A percentile compares a stretch with the other conserved stretches of the same genome.
Evolutionary conservation across 2,888 invertebrate species (phyloP).

Genomic region (Byasa hedistus): DNA sequence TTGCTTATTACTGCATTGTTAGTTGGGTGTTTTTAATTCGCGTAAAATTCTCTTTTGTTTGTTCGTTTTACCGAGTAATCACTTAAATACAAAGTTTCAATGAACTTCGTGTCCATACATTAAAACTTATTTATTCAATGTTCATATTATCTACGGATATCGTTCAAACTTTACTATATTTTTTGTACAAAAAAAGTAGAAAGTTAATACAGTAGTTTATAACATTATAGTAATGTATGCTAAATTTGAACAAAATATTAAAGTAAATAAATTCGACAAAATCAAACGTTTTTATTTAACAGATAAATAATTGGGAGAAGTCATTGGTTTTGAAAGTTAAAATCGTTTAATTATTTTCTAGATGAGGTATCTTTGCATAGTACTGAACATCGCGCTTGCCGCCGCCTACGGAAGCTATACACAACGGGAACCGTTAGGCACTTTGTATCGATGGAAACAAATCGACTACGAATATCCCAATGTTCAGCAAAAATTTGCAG

Average conservation of each 20-base stretch:
- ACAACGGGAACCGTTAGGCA: slow-evolving; percentile 52
- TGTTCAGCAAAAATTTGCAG: slow-evolving; percentile 45
- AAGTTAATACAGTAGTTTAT: no score
- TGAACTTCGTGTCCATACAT: background rate
- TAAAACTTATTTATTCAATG: background rate
- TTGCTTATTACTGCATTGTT: no score
- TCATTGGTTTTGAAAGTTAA: background rate
- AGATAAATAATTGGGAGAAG: background rate
- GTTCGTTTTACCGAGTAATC: background rate
- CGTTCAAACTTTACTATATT: background rate
- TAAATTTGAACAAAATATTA: no score
- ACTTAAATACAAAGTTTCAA: background rate
- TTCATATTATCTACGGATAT: background rate
- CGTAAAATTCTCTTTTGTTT: background rate
- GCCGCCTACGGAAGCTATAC: slow-evolving; percentile 25
- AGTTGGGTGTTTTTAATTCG: no score
- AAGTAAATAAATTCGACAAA: no score
- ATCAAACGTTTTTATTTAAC: no score
- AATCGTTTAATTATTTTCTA: slow-evolving; percentile 31
- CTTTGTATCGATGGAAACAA: slow-evolving; percentile 71
- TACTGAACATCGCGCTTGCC: slow-evolving; percentile 33
- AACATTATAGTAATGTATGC: no score
- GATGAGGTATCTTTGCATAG: slow-evolving; percentile 39
- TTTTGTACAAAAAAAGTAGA: no score
- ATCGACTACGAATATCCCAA: slow-evolving; percentile 61